Evolutionary conservation across 2,888 invertebrate species (phyloP).

Genomic region (Slavum lentiscoides): DNA sequence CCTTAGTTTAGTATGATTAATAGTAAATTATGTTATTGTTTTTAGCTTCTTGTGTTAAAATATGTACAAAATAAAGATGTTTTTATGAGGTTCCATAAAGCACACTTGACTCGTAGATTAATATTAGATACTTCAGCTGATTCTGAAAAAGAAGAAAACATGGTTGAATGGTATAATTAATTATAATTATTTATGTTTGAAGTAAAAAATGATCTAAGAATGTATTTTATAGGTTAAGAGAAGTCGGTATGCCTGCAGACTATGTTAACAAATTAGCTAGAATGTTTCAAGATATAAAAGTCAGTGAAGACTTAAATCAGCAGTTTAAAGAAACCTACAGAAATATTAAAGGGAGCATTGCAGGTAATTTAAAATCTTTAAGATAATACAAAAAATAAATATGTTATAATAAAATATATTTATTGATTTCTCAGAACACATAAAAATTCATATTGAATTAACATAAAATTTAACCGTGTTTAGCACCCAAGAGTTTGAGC

Average conservation of each 20-base stretch:
- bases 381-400: not conserved
- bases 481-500: not conserved
- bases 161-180: conserved; percentile 84
- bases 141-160: conserved; percentile 98
- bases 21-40: conserved; percentile 46
- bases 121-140: conserved; percentile 98
- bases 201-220: conserved; percentile 8
- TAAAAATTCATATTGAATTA: not conserved
- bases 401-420: not conserved
- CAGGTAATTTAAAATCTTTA: conserved; percentile 59
- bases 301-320: conserved; percentile 92
- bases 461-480: not conserved
- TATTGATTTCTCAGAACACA: not conserved
- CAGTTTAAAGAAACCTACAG: conserved; percentile 80
- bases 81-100: conserved; percentile 99
- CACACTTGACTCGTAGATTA: conserved; percentile 90
- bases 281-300: conserved; percentile 99
- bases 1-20: not conserved
- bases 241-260: conserved; percentile 99
- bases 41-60: conserved; percentile 85
- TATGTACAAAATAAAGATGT: conserved; percentile 99
- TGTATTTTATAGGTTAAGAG: conserved; percentile 66
- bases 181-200: not conserved
- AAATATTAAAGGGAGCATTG: conserved; percentile 69
- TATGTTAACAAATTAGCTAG: conserved; percentile 96